Evolutionary conservation across 2,797 vertebrate species (phyloP).

Genomic region (Microctenopoma stevenorrisi): DNA sequence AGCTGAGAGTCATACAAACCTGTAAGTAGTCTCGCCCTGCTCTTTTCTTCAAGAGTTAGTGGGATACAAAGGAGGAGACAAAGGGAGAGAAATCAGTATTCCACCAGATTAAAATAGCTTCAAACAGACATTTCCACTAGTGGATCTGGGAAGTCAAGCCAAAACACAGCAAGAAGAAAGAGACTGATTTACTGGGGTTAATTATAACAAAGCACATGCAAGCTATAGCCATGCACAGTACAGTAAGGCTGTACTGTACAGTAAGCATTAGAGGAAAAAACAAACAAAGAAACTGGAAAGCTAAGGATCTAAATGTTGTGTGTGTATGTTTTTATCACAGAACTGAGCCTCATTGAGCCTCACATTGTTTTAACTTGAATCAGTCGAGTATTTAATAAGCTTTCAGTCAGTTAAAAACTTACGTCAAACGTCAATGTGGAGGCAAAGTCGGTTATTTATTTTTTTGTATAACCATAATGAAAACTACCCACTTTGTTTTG

Average conservation of each 20-base stretch:
- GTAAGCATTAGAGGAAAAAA: constrained; percentile 33
- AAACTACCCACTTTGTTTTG: not conserved
- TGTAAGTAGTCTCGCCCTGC: constrained; percentile 87
- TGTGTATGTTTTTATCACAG: not conserved
- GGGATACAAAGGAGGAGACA: constrained; percentile 84
- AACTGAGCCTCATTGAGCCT: too few relatives aligned
- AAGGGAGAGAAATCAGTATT: constrained; percentile 85
- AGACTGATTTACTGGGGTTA: constrained; percentile 8
- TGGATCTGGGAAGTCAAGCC: constrained; percentile 45
- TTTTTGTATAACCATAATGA: not conserved
- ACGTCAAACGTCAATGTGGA: too few relatives aligned
- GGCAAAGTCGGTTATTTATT: too few relatives aligned
- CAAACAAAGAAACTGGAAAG: constrained; percentile 20
- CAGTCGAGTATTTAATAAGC: too few relatives aligned
- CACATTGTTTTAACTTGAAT: too few relatives aligned
- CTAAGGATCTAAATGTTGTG: not conserved
- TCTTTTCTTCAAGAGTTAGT: constrained; percentile 96
- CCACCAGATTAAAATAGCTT: constrained; percentile 75
- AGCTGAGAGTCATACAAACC: constrained; percentile 77
- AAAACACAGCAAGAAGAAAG: constrained; percentile 14
- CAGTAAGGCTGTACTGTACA: too few relatives aligned
- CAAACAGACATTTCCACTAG: constrained; percentile 54
- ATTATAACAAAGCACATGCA: constrained; percentile 74
- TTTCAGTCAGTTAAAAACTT: too few relatives aligned
- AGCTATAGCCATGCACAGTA: constrained; percentile 79